Conservation (phyloP, 2,888 invertebrate genomes). For the Julus scandinavius region DNA sequence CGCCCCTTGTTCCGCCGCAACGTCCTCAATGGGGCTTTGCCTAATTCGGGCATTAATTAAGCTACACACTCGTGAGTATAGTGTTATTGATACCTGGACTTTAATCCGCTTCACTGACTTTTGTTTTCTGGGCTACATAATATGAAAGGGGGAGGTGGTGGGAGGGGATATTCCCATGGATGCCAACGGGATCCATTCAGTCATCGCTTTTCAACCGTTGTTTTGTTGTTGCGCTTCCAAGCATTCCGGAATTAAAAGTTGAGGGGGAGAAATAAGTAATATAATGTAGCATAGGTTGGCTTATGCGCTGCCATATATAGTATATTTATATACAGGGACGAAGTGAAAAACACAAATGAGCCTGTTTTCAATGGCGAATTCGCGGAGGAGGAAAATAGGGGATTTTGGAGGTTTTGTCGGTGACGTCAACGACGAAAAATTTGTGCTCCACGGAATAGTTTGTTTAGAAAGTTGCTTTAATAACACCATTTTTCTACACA, state of each 20-base stretch:
- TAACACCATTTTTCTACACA: too few species aligned
- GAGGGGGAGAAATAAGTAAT: neutral
- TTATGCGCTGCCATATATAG: too few species aligned
- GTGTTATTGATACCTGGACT: neutral
- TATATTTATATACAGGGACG: too few species aligned
- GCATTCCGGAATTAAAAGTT: neutral
- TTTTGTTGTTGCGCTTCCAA: conserved; percentile 15
- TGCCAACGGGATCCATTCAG: neutral
- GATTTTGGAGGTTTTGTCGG: too few species aligned
- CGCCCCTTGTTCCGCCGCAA: neutral
- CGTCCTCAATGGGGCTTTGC: conserved; percentile 9
- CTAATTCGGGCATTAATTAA: conserved; percentile 26
- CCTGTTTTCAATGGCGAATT: too few species aligned
- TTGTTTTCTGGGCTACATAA: neutral
- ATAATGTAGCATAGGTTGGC: too few species aligned
- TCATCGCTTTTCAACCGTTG: neutral
- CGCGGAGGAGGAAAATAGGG: too few species aligned
- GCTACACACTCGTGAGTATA: neutral
- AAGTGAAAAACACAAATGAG: too few species aligned
- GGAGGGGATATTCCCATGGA: neutral
- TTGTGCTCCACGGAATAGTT: too few species aligned
- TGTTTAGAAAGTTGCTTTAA: too few species aligned
- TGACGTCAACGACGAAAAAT: too few species aligned
- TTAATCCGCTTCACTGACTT: conserved; percentile 5
- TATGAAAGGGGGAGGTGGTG: neutral